Evolutionary conservation across 1,140 invertebrate genomes (phyloP).

Genomic region (Acromyrmex echinatior): DNA sequence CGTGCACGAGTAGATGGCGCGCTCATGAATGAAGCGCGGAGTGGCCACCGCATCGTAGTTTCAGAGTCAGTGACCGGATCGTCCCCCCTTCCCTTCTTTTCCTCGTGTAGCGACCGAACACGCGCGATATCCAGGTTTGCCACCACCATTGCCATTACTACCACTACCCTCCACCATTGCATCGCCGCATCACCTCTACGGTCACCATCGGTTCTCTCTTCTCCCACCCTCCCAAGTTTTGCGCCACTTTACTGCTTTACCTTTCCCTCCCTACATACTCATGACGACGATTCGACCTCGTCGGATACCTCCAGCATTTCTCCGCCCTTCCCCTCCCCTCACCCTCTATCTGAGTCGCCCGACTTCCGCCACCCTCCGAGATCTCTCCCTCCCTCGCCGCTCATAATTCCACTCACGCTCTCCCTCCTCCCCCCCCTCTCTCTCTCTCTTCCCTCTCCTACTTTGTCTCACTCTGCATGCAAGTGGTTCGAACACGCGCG

Average conservation of each 20-base stretch:
- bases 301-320: conserved; percentile 25
- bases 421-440: conserved; percentile 1
- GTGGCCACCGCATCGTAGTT: conserved; percentile 74
- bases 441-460: background rate
- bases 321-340: background rate
- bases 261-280: conserved; percentile 27
- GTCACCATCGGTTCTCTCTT: conserved; percentile 52
- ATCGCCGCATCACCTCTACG: conserved; percentile 41
- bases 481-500: conserved; percentile 20
- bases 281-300: conserved; percentile 32
- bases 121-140: conserved; percentile 60
- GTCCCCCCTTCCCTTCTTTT: conserved; percentile 32
- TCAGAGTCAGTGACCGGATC: conserved; percentile 80
- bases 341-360: conserved; percentile 12
- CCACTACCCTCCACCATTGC: conserved; percentile 15
- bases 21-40: conserved; percentile 78
- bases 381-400: too few species aligned
- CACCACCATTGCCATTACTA: conserved; percentile 7
- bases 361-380: background rate
- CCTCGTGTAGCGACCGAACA: conserved; percentile 18
- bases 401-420: too few species aligned
- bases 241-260: background rate
- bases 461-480: conserved; percentile 13
- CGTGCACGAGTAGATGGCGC: conserved; percentile 74
- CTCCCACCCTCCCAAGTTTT: background rate